Conservation (phyloP, 2,888 invertebrate genomes). For the Caenorhabditis japonica region DNA sequence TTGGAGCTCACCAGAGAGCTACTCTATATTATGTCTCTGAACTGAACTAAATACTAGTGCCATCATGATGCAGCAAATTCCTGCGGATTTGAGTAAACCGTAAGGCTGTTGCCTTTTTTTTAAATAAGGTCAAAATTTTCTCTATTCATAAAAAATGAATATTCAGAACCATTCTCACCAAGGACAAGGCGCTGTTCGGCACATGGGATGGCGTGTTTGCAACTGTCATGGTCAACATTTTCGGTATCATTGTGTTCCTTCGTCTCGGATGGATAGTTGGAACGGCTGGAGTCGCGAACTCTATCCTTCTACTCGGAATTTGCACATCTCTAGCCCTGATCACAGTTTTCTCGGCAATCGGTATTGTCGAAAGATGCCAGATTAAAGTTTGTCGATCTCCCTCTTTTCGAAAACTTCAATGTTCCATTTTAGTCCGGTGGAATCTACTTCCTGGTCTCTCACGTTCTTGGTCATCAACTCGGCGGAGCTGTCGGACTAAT, state of each 20-base stretch:
- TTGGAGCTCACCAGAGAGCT: slow-evolving; percentile 23
- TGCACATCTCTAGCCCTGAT: slow-evolving; percentile 89
- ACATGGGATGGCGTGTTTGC: slow-evolving; percentile 99
- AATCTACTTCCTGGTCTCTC: slow-evolving; percentile 93
- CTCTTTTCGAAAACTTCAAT: slow-evolving; percentile 84
- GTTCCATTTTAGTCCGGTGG: slow-evolving; percentile 92
- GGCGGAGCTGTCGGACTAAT: slow-evolving; percentile 92
- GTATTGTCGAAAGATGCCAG: slow-evolving; percentile 86
- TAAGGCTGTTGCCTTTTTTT: too few relatives aligned
- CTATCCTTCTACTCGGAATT: slow-evolving; percentile 79
- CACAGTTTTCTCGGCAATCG: slow-evolving; percentile 93
- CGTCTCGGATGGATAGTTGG: slow-evolving; percentile 95
- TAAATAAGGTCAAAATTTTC: too few relatives aligned
- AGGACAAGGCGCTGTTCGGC: slow-evolving; percentile 94
- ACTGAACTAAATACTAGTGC: too few relatives aligned
- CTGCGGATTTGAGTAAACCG: slow-evolving; percentile 34
- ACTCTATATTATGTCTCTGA: too few relatives aligned
- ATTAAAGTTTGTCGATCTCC: slow-evolving; percentile 58
- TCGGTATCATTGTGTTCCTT: slow-evolving; percentile 96
- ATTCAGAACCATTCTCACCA: slow-evolving; percentile 88
- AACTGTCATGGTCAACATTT: slow-evolving; percentile 95
- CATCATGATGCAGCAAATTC: too few relatives aligned
- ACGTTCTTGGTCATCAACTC: slow-evolving; percentile 92
- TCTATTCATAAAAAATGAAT: not conserved
- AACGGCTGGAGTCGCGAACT: slow-evolving; percentile 80